Percentiles rank a stretch among this genome's conserved stretches.
Conservation (phyloP, 64 coral and sea anemone species). For the Stichodactyla helianthus region DNA sequence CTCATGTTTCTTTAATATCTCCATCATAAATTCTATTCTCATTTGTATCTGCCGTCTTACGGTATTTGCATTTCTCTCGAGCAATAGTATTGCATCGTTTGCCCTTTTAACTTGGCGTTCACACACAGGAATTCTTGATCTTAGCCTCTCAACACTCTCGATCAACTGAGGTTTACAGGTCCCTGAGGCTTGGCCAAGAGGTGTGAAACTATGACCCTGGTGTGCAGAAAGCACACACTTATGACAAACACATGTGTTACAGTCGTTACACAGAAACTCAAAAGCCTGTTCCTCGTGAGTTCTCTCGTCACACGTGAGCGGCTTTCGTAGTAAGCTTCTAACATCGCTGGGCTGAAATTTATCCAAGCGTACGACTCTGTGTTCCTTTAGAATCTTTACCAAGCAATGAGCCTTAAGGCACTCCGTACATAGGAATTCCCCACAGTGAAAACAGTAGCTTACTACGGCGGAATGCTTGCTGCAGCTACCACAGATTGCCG, state of each 20-base stretch:
- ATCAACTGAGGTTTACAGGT: neutral
- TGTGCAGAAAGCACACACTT: constrained; percentile 21
- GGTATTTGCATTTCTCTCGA: neutral
- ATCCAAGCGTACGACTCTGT: constrained; percentile 12
- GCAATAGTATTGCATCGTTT: neutral
- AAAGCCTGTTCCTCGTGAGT: constrained; percentile 28
- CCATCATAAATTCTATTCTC: constrained; percentile 25
- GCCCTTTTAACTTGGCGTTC: constrained; percentile 1
- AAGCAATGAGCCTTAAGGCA: constrained; percentile 14
- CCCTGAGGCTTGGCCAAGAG: constrained; percentile 7
- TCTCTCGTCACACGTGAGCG: neutral
- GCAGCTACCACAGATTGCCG: constrained; percentile 17
- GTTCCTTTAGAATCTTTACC: constrained; percentile 20
- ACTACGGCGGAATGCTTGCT: neutral
- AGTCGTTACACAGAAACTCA: constrained; percentile 23
- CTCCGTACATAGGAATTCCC: constrained; percentile 16
- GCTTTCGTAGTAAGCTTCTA: constrained; percentile 11
- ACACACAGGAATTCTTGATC: neutral
- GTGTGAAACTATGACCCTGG: neutral
- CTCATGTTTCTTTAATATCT: constrained; percentile 37
- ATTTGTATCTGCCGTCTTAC: constrained; percentile 1
- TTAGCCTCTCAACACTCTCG: constrained; percentile 4
- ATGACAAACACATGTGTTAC: constrained; percentile 38
- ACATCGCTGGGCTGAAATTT: constrained; percentile 18
- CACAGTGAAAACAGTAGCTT: constrained; percentile 29